Evolutionary conservation across 2,888 invertebrate genomes (phyloP).

Genomic region (Tromatobia lineatoria): DNA sequence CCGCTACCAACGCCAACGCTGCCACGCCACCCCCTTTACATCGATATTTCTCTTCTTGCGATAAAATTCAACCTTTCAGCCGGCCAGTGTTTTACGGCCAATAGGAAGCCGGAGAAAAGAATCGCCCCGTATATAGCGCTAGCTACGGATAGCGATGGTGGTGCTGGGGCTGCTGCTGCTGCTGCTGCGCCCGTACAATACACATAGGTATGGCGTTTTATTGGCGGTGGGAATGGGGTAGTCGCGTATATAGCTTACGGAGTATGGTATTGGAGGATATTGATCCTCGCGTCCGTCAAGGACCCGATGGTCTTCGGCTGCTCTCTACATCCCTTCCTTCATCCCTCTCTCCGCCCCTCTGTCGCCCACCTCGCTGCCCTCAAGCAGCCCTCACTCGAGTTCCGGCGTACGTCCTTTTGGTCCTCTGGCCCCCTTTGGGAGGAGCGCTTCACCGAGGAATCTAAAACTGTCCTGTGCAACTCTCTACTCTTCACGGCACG

Average conservation of each 20-base stretch:
- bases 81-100: slow-evolving; percentile 84
- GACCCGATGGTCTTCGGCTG: slow-evolving; percentile 83
- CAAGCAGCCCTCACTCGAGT: slow-evolving; percentile 22
- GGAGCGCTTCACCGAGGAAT: slow-evolving; percentile 43
- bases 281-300: slow-evolving; percentile 85
- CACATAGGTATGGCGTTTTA: slow-evolving; percentile 84
- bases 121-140: slow-evolving; percentile 77
- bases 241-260: slow-evolving; percentile 80
- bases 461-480: slow-evolving; percentile 59
- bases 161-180: slow-evolving; percentile 58
- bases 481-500: slow-evolving; percentile 1
- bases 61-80: slow-evolving; percentile 85
- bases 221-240: slow-evolving; percentile 84
- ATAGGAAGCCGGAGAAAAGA: slow-evolving; percentile 83
- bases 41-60: slow-evolving; percentile 82
- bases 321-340: slow-evolving; percentile 70
- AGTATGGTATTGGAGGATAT: slow-evolving; percentile 85
- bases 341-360: slow-evolving; percentile 67
- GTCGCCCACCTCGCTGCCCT: slow-evolving; percentile 47
- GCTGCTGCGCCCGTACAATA: slow-evolving; percentile 76
- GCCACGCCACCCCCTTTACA: slow-evolving; percentile 73
- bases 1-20: slow-evolving; percentile 63
- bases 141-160: slow-evolving; percentile 36
- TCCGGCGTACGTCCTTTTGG: slow-evolving; percentile 43
- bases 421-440: slow-evolving; percentile 46